Evolutionary conservation across 1,140 invertebrate species (phyloP), one percentile per base, ranked within the genome.

Genomic region (Aphaenogaster ashmeadi): DNA sequence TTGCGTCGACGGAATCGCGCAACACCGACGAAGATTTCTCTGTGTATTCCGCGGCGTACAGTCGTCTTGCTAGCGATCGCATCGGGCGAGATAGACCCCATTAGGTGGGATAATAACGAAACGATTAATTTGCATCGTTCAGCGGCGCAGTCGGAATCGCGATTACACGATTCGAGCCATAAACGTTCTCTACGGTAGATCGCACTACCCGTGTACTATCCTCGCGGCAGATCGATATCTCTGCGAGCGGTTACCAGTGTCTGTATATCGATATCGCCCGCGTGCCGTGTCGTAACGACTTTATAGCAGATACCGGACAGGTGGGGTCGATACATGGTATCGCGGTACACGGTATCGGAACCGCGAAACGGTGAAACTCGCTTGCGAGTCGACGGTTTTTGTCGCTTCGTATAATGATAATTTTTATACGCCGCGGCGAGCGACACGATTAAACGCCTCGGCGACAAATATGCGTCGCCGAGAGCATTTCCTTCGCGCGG

Each of bases 61-160:
- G 50, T 84, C 80, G 54, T 84, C 80, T 75, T 75, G 69, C 71
- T 5, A 27, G 62, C 83, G 64, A 86, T 86, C 83, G 50, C 58
- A 54, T 52, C 83, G 47, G 58, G 58, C 83, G 41, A 54, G 71
- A 79, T 64, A 86, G 83, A 86, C 58, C 50, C 81, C 56, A 77
- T 89, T 86, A 54, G 58, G 69, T 27, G 69, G 60, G 90, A 78
- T 90, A 91, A 90, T 90, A 85, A 86, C 87, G 78, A 85, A 67
- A 87, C 92, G 91, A 93, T 93, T 93, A 93, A 93, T 93, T 93
- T 91, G 89, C 92, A 88, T 93, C 88, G 87, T 75, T 84, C 83
- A 85, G 81, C 74, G 77, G 80, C 83, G 84, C 79, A 87, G 86
- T 92, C 72, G 90, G 90, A 88, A 92, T 90, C 81, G 89, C 87